Evolutionary conservation across 2,113 vertebrate species (phyloP), one percentile per base, ranked within the genome.

Genomic region (Leucopternis melanops): DNA sequence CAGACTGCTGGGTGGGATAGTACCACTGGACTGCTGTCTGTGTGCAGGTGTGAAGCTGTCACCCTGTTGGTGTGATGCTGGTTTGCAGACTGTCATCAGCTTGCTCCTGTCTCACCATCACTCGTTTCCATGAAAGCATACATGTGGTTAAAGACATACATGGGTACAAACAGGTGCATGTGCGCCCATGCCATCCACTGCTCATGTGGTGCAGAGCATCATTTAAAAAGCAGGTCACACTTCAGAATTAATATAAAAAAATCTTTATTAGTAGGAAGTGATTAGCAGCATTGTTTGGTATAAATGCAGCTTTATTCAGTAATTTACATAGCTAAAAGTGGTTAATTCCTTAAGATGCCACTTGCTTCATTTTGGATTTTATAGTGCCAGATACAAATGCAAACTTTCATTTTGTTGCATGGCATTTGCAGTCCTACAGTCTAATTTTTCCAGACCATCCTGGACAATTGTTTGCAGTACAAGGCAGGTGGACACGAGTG

Each of bases 21-120:
- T 45, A 11, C 22, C 25, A 16, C 29, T 34, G 58, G 40, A 22
- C 65, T 81, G 18, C 38, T 67, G 23, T 38, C 25, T 7, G 3
- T 36, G 49, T 50, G 52, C 42, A 34, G 32, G 29, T 65, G 57
- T 6, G 9, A 83, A 67, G 62, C 47, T 86, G 52, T 44, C 49
- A 34, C 31, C 34, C 26, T n/a, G 3, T 9, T 3, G 6, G 26
- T 16, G 5, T 40, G 55, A 26, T 1, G 1, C 29, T 50, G n/a
- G 23, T 63, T 77, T 42, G 52, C 16, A 40, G 9, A 4, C 19
- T 36, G 42, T 59, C 10, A 5, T 50, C 22, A 17, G 26, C 17
- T n/a, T 84, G 15, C 13, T 89, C 38, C 40, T 77, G 47, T 81
- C n/a, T 75, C 67, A 45, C 34, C 40, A 42, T 58, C 15, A 8